Conservation (phyloP, 2,797 vertebrate species). For the Tauraco hartlaubi region DNA sequence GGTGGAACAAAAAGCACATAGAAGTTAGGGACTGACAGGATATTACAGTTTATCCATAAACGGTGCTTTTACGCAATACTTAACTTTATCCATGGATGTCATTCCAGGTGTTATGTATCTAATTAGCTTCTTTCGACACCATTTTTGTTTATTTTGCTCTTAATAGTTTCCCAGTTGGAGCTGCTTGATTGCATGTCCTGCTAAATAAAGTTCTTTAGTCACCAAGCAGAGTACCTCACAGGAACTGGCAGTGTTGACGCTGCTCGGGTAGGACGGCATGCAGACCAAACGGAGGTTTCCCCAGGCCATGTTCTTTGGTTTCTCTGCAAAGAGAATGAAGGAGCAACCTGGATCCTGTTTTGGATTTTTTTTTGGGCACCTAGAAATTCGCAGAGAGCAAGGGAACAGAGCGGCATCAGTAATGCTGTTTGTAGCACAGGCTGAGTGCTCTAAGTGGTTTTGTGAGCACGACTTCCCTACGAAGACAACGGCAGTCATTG, state of each 20-base stretch:
- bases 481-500: conserved; percentile 1
- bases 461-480: not conserved
- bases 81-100: not conserved
- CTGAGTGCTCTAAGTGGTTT: not conserved
- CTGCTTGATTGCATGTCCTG: not conserved
- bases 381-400: not conserved
- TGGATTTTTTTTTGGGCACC: not conserved
- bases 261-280: not conserved
- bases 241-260: not conserved
- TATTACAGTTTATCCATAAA: not conserved
- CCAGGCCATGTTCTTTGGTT: not conserved
- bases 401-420: not conserved
- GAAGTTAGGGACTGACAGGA: not conserved
- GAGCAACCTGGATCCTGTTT: not conserved
- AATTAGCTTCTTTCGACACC: not conserved
- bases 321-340: not conserved
- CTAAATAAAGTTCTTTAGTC: conserved; percentile 13
- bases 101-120: not conserved
- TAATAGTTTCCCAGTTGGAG: not conserved
- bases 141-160: not conserved
- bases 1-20: not conserved
- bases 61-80: not conserved
- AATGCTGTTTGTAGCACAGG: not conserved
- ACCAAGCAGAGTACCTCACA: not conserved
- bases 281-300: not conserved